Evolutionary conservation across 2,113 vertebrate species (phyloP).

Genomic region (Nycticorax nycticorax): DNA sequence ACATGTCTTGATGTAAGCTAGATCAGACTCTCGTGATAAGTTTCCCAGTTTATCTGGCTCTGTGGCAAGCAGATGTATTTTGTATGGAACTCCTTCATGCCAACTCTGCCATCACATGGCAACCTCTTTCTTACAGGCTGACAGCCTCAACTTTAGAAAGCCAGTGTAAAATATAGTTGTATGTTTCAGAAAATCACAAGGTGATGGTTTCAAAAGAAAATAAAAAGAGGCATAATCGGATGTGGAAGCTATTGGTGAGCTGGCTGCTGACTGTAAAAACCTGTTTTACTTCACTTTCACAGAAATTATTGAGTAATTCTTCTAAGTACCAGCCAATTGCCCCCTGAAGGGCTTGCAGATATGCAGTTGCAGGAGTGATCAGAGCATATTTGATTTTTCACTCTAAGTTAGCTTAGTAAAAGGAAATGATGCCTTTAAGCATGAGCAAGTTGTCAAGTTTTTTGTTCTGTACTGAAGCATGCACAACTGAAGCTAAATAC

Average conservation of each 20-base stretch:
- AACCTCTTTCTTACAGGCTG: not conserved
- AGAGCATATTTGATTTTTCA: not conserved
- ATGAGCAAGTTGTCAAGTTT: not conserved
- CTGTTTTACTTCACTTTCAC: not conserved
- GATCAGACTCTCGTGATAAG: rapidly evolving
- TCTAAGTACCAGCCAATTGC: not conserved
- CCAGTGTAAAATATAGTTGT: not conserved
- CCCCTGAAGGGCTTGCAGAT: not conserved
- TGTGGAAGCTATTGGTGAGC: not conserved
- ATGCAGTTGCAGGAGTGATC: not conserved
- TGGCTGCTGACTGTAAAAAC: not conserved
- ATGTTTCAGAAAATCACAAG: not conserved
- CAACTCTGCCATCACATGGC: not conserved
- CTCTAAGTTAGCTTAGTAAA: not conserved
- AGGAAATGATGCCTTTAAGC: not conserved
- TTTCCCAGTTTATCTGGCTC: not conserved
- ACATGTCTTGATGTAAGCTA: not conserved
- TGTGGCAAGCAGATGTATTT: not conserved
- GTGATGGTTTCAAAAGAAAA: not conserved
- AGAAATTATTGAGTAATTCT: not conserved
- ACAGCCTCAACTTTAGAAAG: not conserved
- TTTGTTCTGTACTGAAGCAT: not conserved
- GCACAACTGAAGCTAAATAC: not conserved
- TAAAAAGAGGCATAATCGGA: not conserved
- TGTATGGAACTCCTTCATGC: not conserved